Conservation (phyloP, 2,888 invertebrate species). For the Ethmia dodecea region DNA sequence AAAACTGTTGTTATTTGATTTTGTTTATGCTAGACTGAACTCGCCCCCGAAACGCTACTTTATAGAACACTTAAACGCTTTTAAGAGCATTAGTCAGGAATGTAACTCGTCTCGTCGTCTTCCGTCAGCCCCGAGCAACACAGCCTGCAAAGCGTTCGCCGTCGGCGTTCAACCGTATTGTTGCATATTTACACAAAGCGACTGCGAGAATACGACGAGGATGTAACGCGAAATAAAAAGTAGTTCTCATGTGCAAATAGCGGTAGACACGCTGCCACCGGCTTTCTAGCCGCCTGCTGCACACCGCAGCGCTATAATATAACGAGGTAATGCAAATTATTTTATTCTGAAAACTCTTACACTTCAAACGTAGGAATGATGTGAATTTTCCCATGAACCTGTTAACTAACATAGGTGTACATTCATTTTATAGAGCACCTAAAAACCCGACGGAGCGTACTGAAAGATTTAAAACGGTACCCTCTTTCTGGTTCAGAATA, state of each 20-base stretch:
- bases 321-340: too few species aligned
- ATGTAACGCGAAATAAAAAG: constrained; percentile 4
- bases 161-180: constrained; percentile 5
- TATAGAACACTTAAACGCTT: constrained; percentile 16
- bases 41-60: not conserved
- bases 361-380: too few species aligned
- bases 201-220: constrained; percentile 1
- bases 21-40: too few species aligned
- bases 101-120: constrained; percentile 2
- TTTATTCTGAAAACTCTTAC: too few species aligned
- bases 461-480: too few species aligned
- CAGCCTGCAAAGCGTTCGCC: constrained; percentile 1
- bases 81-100: constrained; percentile 16
- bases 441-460: too few species aligned
- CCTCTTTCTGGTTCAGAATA: too few species aligned
- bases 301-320: too few species aligned
- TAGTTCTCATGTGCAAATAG: constrained; percentile 8
- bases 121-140: not conserved
- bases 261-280: constrained; percentile 4
- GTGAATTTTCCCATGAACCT: too few species aligned
- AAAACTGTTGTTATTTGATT: too few species aligned
- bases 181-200: constrained; percentile 4
- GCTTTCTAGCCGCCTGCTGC: not conserved
- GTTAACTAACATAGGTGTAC: too few species aligned
- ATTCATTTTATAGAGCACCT: too few species aligned